Percentiles rank a stretch among this genome's conserved stretches.
These are phyloP conservation scores for Epizoanthus scotinus DNA, from an alignment of 92 coral and sea anemone species.

Conservation along the genomic window DNA sequence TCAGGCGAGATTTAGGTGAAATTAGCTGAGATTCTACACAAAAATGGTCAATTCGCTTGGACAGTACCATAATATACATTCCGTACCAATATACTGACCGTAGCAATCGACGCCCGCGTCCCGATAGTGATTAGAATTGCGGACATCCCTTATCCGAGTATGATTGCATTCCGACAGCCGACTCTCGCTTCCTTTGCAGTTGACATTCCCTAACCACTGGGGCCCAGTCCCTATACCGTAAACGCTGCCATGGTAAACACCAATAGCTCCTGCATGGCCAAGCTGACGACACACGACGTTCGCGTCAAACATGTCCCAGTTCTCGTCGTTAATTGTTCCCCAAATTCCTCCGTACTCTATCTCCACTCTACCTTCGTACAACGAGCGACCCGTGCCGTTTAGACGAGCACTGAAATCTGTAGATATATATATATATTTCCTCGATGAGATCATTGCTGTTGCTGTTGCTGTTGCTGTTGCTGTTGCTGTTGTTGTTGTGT, in stretches of 20 bases:
- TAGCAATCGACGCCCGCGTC: conserved; percentile 13
- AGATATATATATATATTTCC: too few relatives aligned
- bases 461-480: too few relatives aligned
- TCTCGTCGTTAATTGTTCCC: conserved; percentile 7
- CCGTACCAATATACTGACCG: not conserved
- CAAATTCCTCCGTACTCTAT: conserved; percentile 15
- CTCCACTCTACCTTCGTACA: conserved; percentile 20
- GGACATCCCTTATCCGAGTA: not conserved
- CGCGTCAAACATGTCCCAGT: conserved; percentile 13
- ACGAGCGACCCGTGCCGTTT: not conserved
- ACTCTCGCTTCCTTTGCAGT: conserved; percentile 15
- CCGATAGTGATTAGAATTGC: too few relatives aligned
- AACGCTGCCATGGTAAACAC: not conserved
- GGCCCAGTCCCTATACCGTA: conserved; percentile 10
- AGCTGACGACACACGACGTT: conserved; percentile 22
- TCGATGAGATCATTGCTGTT: too few relatives aligned
- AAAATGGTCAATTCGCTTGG: not conserved
- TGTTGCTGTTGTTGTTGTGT: too few relatives aligned
- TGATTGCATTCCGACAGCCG: not conserved
- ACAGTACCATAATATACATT: not conserved
- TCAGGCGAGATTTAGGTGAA: too few relatives aligned
- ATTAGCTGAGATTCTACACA: too few relatives aligned
- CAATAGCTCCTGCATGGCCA: not conserved
- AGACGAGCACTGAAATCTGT: not conserved
- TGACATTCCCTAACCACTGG: not conserved